These are phyloP conservation scores for Trisateles emortualis DNA, from an alignment of 2,888 invertebrate genomes.

Conservation along the genomic window DNA sequence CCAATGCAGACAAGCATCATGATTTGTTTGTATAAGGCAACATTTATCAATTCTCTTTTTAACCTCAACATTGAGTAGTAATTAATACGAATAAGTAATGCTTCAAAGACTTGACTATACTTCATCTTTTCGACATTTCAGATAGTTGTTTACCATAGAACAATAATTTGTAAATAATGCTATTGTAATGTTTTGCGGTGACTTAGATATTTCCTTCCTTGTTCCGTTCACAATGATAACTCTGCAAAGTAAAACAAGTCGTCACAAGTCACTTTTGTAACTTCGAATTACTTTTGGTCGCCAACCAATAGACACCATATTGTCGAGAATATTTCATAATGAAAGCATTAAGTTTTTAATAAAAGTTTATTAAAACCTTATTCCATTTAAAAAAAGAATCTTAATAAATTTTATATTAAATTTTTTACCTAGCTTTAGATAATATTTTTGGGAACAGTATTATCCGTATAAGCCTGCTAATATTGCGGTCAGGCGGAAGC, in stretches of 20 bases:
- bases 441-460: slow-evolving; percentile 29
- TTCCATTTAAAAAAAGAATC: slow-evolving; percentile 24
- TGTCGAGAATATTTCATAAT: slow-evolving; percentile 29
- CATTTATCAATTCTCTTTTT: too few species aligned
- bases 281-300: slow-evolving; percentile 37
- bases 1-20: too few species aligned
- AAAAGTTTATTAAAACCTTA: slow-evolving; percentile 54
- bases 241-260: slow-evolving; percentile 35
- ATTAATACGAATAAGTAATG: too few species aligned
- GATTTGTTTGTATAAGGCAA: too few species aligned
- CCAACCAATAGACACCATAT: slow-evolving; percentile 26
- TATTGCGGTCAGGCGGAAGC: slow-evolving; percentile 26
- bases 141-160: too few species aligned
- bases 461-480: slow-evolving; percentile 28
- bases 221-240: slow-evolving; percentile 29
- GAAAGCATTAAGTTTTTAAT: slow-evolving; percentile 43
- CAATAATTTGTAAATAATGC: slow-evolving; percentile 21
- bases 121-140: too few species aligned
- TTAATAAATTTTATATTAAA: slow-evolving; percentile 41
- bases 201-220: slow-evolving; percentile 30
- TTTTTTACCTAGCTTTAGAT: slow-evolving; percentile 25
- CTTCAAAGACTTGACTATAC: too few species aligned
- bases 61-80: too few species aligned
- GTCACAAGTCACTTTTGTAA: slow-evolving; percentile 27
- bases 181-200: slow-evolving; percentile 6